Conservation (phyloP, 2,113 vertebrate species). For the Cynopterus brachyotis region DNA sequence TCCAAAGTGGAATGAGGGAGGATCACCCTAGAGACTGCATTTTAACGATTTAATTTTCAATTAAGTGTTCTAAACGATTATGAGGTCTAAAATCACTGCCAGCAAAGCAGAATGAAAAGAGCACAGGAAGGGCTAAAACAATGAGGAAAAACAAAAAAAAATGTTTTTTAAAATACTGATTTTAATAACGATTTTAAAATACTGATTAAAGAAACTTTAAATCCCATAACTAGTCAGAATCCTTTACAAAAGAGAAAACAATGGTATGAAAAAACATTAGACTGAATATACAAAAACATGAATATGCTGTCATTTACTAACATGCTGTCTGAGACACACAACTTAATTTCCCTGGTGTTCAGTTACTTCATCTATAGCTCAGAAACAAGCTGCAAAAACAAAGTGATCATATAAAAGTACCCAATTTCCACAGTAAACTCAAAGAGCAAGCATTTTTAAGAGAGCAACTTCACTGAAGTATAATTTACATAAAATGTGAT, state of each 20-base stretch:
- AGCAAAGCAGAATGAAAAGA: background rate
- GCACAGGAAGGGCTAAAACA: background rate
- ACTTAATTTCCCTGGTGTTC: background rate
- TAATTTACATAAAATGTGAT: background rate
- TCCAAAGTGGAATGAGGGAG: background rate
- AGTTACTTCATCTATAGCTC: background rate
- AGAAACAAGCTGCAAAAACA: background rate
- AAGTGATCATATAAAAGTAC: background rate
- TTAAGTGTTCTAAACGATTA: background rate
- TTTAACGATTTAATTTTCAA: slow-evolving; percentile 16
- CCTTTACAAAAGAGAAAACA: background rate
- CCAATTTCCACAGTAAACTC: background rate
- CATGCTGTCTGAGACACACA: background rate
- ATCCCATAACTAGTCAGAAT: background rate
- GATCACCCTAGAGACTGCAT: background rate
- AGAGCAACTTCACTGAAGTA: background rate
- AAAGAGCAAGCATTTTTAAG: background rate
- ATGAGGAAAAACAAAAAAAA: background rate
- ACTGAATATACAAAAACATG: background rate
- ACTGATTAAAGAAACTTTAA: no score
- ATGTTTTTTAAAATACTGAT: background rate
- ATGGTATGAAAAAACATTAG: background rate
- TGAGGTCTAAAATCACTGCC: background rate
- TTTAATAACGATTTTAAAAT: background rate
- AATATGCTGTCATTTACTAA: background rate